Conservation (phyloP, 2,888 invertebrate genomes). For the Calameuta pallipes region DNA sequence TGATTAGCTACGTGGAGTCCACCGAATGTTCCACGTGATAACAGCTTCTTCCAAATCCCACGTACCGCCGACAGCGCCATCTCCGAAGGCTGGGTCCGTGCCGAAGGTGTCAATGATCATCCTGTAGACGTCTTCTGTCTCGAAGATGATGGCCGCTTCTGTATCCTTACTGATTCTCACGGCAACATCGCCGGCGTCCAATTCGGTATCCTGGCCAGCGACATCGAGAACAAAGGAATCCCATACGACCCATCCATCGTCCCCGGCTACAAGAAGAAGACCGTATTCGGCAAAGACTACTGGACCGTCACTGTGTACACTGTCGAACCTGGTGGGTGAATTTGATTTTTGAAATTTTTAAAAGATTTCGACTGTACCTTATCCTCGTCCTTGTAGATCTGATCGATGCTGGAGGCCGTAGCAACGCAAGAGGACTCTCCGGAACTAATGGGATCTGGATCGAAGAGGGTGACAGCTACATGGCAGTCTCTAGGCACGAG, state of each 20-base stretch:
- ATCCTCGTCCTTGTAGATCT: background rate
- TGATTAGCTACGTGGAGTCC: too few relatives aligned
- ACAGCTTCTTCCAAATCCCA: constrained; percentile 1
- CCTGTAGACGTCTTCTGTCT: background rate
- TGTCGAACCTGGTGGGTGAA: constrained; percentile 7
- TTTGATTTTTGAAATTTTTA: background rate
- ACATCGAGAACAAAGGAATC: background rate
- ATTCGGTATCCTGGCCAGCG: background rate
- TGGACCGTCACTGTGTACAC: constrained; percentile 4
- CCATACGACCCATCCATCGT: constrained; percentile 5
- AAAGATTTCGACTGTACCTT: background rate
- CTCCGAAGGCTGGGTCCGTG: background rate
- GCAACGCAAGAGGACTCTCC: background rate
- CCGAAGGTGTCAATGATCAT: background rate
- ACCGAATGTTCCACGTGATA: background rate
- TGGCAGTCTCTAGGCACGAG: constrained; percentile 1
- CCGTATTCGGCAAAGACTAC: background rate
- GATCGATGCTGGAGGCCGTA: constrained; percentile 10
- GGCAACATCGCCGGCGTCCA: constrained; percentile 13
- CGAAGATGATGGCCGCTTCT: background rate
- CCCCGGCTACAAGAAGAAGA: background rate
- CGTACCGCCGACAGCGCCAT: background rate
- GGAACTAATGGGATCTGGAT: constrained; percentile 14
- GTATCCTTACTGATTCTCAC: background rate
- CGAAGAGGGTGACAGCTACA: background rate